A percentile compares a stretch with the other conserved stretches of the same genome.
phyloP scores from a whole-genome alignment of 2,113 vertebrate genomes.

The Centropus bengalensis region DNA sequence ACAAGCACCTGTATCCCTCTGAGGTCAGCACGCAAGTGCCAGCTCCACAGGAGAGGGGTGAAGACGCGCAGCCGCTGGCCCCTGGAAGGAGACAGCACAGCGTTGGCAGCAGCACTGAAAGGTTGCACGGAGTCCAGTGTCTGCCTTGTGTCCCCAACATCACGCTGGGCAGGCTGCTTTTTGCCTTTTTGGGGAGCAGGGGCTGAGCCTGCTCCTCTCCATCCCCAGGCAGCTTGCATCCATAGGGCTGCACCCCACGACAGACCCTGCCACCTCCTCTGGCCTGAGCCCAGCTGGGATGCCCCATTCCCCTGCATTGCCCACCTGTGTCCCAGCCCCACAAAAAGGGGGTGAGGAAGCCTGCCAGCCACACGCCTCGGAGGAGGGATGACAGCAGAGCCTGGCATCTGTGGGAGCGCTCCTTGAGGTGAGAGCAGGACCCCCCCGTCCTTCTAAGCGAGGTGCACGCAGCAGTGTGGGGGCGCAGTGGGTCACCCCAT shows the following conservation, averaged over 20 bases:
- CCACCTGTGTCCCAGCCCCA: background rate
- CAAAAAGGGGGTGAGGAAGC: background rate
- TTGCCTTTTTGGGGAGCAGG: background rate
- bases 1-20: slow-evolving; percentile 87
- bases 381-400: background rate
- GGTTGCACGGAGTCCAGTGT: background rate
- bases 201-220: background rate
- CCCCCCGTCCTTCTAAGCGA: rapidly evolving
- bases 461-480: background rate
- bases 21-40: slow-evolving; percentile 83
- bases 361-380: background rate
- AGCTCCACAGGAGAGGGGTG: slow-evolving; percentile 82
- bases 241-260: background rate
- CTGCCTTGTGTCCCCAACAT: background rate
- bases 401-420: background rate
- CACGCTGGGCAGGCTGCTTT: background rate
- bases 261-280: background rate
- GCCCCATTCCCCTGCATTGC: background rate
- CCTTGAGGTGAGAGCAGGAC: background rate
- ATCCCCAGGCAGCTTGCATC: background rate
- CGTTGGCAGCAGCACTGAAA: background rate
- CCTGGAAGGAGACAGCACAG: background rate
- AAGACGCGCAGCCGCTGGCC: slow-evolving; percentile 68
- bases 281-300: background rate
- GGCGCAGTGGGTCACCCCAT: background rate